Percentiles rank a stretch among this genome's conserved stretches.
These are phyloP conservation scores for Hippocampus barbouri DNA, from an alignment of 2,113 vertebrate genomes.

Conservation along the genomic window DNA sequence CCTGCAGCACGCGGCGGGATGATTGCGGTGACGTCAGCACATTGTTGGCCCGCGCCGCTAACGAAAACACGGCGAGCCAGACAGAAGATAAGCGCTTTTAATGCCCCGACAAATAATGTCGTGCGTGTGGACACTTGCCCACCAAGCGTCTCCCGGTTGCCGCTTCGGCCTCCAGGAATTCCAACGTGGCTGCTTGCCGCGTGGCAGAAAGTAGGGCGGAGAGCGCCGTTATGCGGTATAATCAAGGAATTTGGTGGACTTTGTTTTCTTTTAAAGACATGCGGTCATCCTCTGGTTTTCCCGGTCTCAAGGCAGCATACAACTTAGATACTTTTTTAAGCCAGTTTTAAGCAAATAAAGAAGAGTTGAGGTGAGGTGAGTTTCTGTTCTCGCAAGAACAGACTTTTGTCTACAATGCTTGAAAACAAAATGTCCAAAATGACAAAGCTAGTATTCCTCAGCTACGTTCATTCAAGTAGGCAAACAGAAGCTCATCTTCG, in stretches of 20 bases:
- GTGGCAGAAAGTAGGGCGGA: constrained; percentile 52
- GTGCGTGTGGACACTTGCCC: constrained; percentile 57
- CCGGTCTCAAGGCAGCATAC: not conserved
- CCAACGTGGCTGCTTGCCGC: constrained; percentile 52
- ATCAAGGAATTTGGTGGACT: not conserved
- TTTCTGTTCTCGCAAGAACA: not conserved
- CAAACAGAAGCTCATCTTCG: not conserved
- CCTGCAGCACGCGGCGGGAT: constrained; percentile 49
- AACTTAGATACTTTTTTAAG: not conserved
- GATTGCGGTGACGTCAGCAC: constrained; percentile 55
- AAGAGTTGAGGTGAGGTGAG: not conserved
- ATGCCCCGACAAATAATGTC: constrained; percentile 59
- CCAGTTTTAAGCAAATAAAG: not conserved
- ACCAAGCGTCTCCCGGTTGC: constrained; percentile 53
- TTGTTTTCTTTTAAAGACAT: not conserved
- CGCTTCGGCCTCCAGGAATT: constrained; percentile 69
- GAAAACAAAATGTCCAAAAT: not conserved
- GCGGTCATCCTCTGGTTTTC: not conserved
- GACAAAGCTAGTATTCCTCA: not conserved
- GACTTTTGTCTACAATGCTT: not conserved
- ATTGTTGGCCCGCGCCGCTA: constrained; percentile 59
- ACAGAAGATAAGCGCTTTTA: constrained; percentile 59
- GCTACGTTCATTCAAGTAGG: not conserved
- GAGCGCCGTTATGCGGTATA: constrained; percentile 15
- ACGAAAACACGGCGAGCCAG: constrained; percentile 65